Conservation (phyloP, 92 coral and sea anemone species). For the Phenganax stokvisi region DNA sequence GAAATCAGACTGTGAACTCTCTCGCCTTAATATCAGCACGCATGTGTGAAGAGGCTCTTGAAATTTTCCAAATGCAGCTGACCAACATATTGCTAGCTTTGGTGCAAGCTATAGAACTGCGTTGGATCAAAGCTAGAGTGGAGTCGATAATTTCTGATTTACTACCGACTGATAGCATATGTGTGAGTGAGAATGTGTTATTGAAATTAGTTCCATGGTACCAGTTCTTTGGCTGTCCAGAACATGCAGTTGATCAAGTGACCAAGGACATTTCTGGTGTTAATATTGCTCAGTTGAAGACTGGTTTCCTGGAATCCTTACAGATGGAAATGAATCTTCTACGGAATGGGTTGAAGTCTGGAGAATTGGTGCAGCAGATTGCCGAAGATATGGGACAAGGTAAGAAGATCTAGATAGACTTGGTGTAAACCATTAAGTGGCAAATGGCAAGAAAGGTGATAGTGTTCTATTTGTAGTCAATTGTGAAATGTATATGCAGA, state of each 20-base stretch:
- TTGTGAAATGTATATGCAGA: background rate
- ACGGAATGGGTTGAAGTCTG: constrained; percentile 21
- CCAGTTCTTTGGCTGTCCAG: constrained; percentile 19
- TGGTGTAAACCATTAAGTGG: background rate
- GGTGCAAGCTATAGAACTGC: constrained; percentile 44
- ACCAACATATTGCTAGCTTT: constrained; percentile 40
- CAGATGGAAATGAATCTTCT: background rate
- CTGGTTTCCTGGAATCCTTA: background rate
- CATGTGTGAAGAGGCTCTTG: constrained; percentile 45
- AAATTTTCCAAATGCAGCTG: constrained; percentile 45
- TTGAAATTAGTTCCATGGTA: constrained; percentile 28
- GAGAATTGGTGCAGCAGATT: constrained; percentile 19
- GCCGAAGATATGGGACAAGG: constrained; percentile 14
- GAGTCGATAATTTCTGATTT: constrained; percentile 31
- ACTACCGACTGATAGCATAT: constrained; percentile 7
- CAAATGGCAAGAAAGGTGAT: background rate
- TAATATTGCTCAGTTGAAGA: background rate
- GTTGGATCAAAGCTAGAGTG: constrained; percentile 33
- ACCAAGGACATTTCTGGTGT: background rate
- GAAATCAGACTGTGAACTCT: constrained; percentile 43
- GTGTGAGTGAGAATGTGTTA: constrained; percentile 13
- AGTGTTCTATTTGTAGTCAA: background rate
- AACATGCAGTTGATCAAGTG: constrained; percentile 7
- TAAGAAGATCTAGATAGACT: background rate
- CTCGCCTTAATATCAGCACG: constrained; percentile 43